A percentile compares a stretch with the other conserved stretches of the same genome.
Conservation (phyloP, 2,888 invertebrate species). For the Rhabditoides inermis region DNA sequence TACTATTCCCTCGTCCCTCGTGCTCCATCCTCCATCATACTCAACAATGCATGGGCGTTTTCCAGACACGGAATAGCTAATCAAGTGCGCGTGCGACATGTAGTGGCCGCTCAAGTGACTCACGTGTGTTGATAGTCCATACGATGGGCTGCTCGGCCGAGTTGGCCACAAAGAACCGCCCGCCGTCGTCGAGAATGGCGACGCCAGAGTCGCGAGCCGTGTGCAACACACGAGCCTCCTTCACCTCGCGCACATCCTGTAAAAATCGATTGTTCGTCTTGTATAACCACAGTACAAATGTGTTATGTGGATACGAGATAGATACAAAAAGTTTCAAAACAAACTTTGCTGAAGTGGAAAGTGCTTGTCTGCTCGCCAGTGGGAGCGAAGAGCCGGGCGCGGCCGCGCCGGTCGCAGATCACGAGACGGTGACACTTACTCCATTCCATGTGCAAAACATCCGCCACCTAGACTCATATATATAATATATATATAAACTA, state of each 20-base stretch:
- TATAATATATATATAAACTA: no score
- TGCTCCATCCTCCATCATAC: no score
- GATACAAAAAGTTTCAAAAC: neutral
- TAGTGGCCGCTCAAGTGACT: no score
- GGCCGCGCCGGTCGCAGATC: constrained; percentile 14
- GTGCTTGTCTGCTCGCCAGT: constrained; percentile 20
- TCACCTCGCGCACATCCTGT: constrained; percentile 8
- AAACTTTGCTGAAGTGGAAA: constrained; percentile 13
- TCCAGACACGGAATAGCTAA: no score
- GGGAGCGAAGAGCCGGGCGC: constrained; percentile 15
- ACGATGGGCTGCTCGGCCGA: constrained; percentile 27
- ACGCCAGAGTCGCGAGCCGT: constrained; percentile 19
- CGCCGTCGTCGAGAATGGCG: constrained; percentile 29
- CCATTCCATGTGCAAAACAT: constrained; percentile 26
- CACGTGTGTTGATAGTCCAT: constrained; percentile 28
- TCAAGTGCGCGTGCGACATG: no score
- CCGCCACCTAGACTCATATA: constrained; percentile 7
- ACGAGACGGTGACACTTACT: constrained; percentile 25
- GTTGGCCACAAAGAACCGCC: constrained; percentile 26
- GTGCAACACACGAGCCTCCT: constrained; percentile 9
- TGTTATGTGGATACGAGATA: no score
- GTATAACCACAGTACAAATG: no score
- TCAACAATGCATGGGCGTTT: no score
- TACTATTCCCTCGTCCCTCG: no score
- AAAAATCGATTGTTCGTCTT: constrained; percentile 10